phyloP scores from a whole-genome alignment of 30 jellyfish, hydroid and myxozoan genomes.

The Hydractinia echinata region DNA sequence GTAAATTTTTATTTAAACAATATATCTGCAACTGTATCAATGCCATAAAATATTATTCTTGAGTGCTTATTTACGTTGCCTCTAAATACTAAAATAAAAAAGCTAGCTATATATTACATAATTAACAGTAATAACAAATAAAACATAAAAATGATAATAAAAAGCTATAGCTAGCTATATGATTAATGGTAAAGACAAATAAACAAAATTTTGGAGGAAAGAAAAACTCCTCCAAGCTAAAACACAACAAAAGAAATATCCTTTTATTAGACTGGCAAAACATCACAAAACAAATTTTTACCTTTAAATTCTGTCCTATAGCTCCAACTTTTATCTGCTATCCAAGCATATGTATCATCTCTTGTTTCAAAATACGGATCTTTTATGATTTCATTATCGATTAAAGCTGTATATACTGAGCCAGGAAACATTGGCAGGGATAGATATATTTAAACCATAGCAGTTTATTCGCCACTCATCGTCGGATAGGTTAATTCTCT shows the following conservation, averaged over 20 bases:
- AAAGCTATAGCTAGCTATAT: not conserved
- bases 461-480: not conserved
- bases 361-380: constrained; percentile 53
- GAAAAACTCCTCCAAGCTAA: too few species aligned
- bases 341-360: constrained; percentile 29
- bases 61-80: not conserved
- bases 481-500: not conserved
- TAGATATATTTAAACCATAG: not conserved
- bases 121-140: not conserved
- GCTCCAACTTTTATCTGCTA: constrained; percentile 25
- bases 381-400: constrained; percentile 35
- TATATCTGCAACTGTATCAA: constrained; percentile 63
- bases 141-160: not conserved
- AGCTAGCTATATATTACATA: not conserved
- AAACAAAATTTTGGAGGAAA: too few species aligned
- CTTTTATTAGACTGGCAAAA: not conserved
- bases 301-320: constrained; percentile 26
- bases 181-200: not conserved
- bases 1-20: constrained; percentile 32
- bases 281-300: not conserved
- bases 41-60: constrained; percentile 36
- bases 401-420: constrained; percentile 47
- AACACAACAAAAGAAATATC: not conserved
- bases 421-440: constrained; percentile 55
- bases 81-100: not conserved